Conservation (phyloP, 2,888 invertebrate genomes). For the Lasioglossum villosulum region DNA sequence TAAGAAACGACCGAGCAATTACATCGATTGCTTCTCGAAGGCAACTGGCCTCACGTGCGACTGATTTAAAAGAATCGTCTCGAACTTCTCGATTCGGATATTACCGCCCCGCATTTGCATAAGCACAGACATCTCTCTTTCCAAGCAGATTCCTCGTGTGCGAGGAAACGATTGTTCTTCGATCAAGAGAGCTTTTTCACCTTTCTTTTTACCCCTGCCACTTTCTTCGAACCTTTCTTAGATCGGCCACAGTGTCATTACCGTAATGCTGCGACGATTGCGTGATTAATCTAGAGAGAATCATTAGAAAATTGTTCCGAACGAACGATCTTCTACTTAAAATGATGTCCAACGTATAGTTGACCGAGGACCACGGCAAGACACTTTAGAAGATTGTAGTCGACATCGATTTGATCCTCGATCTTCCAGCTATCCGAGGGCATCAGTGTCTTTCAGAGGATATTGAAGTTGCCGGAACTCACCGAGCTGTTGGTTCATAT, state of each 20-base stretch:
- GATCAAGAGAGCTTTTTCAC: not conserved
- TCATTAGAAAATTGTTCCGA: not conserved
- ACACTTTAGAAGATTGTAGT: slow-evolving; percentile 26
- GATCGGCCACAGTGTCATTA: not conserved
- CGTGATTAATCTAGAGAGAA: not conserved
- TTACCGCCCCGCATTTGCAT: not conserved
- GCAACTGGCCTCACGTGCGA: not conserved
- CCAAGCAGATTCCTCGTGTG: slow-evolving; percentile 26
- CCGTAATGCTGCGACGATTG: not conserved
- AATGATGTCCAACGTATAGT: not conserved
- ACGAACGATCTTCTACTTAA: not conserved
- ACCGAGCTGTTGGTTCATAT: not conserved
- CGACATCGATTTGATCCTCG: slow-evolving; percentile 35
- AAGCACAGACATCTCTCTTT: slow-evolving; percentile 20
- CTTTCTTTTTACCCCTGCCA: not conserved
- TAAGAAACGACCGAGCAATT: slow-evolving; percentile 27
- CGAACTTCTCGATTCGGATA: slow-evolving; percentile 22
- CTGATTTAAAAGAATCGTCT: slow-evolving; percentile 26
- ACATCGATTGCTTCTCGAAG: not conserved
- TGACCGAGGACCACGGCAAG: not conserved
- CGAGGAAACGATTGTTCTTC: slow-evolving; percentile 30
- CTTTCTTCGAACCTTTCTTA: too few relatives aligned
- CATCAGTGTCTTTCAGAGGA: slow-evolving; percentile 13
- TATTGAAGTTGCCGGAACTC: not conserved
- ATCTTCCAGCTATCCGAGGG: slow-evolving; percentile 2